These are phyloP conservation scores for Montipora cactus DNA, from an alignment of 64 coral and sea anemone genomes.

Conservation along the genomic window DNA sequence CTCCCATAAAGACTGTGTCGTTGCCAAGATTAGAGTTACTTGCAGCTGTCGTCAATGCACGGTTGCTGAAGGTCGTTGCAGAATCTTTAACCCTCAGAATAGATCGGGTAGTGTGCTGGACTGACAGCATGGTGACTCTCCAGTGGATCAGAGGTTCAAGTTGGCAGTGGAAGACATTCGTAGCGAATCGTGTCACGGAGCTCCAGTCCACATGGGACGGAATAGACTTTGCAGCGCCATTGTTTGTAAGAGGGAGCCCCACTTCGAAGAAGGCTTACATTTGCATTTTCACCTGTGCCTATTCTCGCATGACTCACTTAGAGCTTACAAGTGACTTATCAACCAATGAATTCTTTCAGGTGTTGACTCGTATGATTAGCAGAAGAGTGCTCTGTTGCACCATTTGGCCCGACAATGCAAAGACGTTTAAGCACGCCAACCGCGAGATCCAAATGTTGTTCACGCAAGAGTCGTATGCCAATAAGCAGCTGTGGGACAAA, in stretches of 20 bases:
- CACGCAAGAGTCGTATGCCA: background rate
- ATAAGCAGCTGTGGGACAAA: too few relatives aligned
- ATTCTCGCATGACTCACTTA: constrained; percentile 42
- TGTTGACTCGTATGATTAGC: constrained; percentile 49
- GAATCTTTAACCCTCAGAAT: too few relatives aligned
- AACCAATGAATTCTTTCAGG: constrained; percentile 55
- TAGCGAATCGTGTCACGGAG: too few relatives aligned
- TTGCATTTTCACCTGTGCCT: constrained; percentile 48
- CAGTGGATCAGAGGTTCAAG: too few relatives aligned
- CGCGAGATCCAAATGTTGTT: background rate
- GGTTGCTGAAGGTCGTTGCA: too few relatives aligned
- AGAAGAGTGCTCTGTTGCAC: constrained; percentile 33
- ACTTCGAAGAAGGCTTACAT: constrained; percentile 45
- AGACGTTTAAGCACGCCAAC: constrained; percentile 9
- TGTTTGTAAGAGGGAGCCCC: constrained; percentile 31
- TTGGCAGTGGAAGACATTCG: too few relatives aligned
- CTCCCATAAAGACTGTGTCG: too few relatives aligned
- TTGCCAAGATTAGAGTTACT: too few relatives aligned
- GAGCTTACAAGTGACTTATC: constrained; percentile 43
- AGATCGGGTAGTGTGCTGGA: too few relatives aligned
- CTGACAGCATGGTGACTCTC: too few relatives aligned
- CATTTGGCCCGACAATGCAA: constrained; percentile 29
- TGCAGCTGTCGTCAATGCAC: too few relatives aligned
- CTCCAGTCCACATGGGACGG: too few relatives aligned
- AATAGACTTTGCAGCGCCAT: constrained; percentile 66